Evolutionary conservation across 2,888 invertebrate species (phyloP).

Genomic region (Callyntrura guangdongensis): DNA sequence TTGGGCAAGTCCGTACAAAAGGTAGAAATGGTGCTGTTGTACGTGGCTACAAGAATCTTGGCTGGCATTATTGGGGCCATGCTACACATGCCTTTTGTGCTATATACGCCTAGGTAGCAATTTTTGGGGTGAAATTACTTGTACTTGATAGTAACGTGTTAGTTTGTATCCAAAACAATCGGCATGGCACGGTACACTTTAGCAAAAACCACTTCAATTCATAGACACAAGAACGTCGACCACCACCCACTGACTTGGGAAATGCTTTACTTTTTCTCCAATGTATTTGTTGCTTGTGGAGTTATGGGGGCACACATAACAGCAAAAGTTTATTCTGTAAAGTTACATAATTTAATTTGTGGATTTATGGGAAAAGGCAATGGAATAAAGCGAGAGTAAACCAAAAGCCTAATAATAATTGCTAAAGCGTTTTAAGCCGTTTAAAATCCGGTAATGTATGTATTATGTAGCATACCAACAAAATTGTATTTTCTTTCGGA

Average conservation of each 20-base stretch:
- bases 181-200: too few relatives aligned
- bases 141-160: background rate
- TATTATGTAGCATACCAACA: too few relatives aligned
- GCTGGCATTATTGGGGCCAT: too few relatives aligned
- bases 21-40: background rate
- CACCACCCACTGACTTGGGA: conserved; percentile 36
- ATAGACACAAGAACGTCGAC: background rate
- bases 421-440: background rate
- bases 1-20: background rate
- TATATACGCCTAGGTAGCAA: background rate
- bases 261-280: background rate
- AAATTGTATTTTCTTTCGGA: too few relatives aligned
- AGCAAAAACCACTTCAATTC: too few relatives aligned
- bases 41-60: background rate
- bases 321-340: background rate
- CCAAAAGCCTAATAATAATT: conserved; percentile 13
- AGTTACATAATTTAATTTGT: conserved; percentile 34
- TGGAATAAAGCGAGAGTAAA: background rate
- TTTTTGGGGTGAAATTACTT: background rate
- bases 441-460: too few relatives aligned
- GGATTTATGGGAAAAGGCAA: background rate
- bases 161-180: conserved; percentile 1
- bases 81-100: background rate
- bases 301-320: background rate
- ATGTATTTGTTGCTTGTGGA: background rate